Percentiles rank a stretch among this genome's conserved stretches.
Conservation (phyloP, 2,113 vertebrate species). For the Semnornis frantzii region DNA sequence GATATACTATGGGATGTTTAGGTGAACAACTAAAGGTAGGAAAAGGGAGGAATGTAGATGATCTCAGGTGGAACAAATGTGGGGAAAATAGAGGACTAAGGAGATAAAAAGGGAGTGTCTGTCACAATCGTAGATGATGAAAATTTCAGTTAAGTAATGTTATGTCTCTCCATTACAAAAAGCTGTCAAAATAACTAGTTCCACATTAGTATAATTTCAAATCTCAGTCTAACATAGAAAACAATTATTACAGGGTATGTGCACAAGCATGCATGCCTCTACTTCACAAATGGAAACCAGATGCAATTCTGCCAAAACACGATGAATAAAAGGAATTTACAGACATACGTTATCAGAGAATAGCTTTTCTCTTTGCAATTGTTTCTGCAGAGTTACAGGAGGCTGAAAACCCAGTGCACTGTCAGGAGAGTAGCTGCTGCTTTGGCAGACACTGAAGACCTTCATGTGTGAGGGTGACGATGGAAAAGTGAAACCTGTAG, state of each 20-base stretch:
- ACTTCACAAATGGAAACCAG: not conserved
- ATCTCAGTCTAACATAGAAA: not conserved
- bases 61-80: not conserved
- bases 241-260: not conserved
- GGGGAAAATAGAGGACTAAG: not conserved
- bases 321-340: slow-evolving; percentile 18
- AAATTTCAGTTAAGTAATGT: not conserved
- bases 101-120: not conserved
- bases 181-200: not conserved
- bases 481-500: slow-evolving; percentile 2
- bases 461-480: not conserved
- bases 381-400: not conserved
- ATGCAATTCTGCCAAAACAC: not conserved
- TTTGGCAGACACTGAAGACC: slow-evolving; percentile 2
- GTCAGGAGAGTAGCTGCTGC: not conserved
- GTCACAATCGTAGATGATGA: not conserved
- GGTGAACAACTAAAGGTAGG: not conserved
- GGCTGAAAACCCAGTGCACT: not conserved
- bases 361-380: not conserved
- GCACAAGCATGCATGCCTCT: not conserved
- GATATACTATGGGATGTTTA: not conserved
- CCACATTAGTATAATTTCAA: not conserved
- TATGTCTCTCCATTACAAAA: not conserved
- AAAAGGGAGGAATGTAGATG: not conserved
- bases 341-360: not conserved